Conservation (phyloP, 2,797 vertebrate genomes). For the Poeciliopsis presidionis region DNA sequence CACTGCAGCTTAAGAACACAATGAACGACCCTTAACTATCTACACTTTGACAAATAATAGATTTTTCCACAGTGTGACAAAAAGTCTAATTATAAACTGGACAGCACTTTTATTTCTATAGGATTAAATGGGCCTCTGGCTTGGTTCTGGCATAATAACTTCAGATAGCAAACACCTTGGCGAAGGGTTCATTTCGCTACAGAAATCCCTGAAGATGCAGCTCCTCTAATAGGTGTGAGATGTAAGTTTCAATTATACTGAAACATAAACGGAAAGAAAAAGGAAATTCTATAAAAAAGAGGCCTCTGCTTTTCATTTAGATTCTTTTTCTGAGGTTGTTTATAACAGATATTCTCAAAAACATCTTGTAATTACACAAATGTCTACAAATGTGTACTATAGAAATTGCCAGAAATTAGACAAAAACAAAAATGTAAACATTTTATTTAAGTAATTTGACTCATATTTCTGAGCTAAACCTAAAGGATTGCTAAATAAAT, state of each 20-base stretch:
- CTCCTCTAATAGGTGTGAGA: not conserved
- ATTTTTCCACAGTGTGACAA: not conserved
- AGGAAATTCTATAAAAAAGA: not conserved
- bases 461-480: not conserved
- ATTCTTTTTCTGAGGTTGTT: not conserved
- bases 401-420: not conserved
- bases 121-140: not conserved
- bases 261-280: not conserved
- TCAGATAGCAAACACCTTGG: conserved; percentile 4
- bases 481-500: not conserved
- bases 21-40: not conserved
- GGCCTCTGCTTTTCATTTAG: not conserved
- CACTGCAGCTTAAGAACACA: not conserved
- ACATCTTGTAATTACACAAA: not conserved
- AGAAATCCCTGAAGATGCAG: conserved; percentile 29
- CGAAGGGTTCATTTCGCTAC: conserved; percentile 33
- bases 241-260: conserved; percentile 12
- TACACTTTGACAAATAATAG: not conserved
- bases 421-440: not conserved
- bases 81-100: conserved; percentile 21
- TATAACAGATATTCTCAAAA: not conserved
- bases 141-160: conserved; percentile 29
- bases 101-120: not conserved
- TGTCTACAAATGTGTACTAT: not conserved
- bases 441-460: not conserved